Percentiles rank a stretch among this genome's conserved stretches.
Evolutionary conservation across 2,797 vertebrate genomes (phyloP).

Genomic region (Nyctalus aviator): DNA sequence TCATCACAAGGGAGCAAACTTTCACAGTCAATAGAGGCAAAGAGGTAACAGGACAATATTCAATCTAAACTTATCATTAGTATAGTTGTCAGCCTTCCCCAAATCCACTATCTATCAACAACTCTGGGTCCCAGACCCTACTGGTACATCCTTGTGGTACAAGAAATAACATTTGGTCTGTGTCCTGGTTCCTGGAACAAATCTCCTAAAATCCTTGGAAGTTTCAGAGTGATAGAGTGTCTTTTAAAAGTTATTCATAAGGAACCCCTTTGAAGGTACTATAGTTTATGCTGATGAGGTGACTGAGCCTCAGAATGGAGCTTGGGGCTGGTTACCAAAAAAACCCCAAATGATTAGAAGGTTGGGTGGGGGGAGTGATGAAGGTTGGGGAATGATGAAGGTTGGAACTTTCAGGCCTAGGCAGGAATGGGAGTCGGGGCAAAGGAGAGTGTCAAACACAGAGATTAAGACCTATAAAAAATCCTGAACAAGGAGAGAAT

Average conservation of each 20-base stretch:
- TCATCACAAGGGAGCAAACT: conserved; percentile 26
- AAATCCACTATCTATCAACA: background rate
- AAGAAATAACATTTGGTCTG: background rate
- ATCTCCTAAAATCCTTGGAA: background rate
- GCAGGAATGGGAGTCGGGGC: no score
- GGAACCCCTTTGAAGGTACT: no score
- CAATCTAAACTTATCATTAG: background rate
- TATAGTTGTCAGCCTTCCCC: background rate
- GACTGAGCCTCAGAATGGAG: background rate
- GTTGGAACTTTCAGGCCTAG: background rate
- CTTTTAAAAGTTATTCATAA: background rate
- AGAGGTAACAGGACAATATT: background rate
- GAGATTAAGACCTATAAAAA: background rate
- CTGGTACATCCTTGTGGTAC: background rate
- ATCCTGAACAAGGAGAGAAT: background rate
- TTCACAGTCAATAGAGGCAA: background rate
- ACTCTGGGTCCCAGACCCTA: background rate
- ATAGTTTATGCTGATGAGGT: background rate
- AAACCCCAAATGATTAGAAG: background rate
- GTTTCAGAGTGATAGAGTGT: background rate
- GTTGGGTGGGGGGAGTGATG: background rate
- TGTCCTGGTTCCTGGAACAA: background rate
- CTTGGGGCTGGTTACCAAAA: background rate
- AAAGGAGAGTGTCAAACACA: background rate
- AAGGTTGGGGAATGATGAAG: no score